Evolutionary conservation across 2,113 vertebrate genomes (phyloP).

Genomic region (Alexandromys fortis): DNA sequence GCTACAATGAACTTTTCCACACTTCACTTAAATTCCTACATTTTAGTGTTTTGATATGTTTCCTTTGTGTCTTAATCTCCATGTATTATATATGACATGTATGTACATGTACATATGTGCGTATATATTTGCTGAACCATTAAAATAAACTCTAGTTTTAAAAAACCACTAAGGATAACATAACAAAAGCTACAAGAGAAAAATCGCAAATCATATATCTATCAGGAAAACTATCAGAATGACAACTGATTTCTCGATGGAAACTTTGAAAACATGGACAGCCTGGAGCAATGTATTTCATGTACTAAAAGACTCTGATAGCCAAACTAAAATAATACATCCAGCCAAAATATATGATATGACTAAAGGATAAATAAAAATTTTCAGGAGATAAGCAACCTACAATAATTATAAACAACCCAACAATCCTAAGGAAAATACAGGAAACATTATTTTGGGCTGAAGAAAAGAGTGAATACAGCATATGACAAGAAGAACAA

Average conservation of each 20-base stretch:
- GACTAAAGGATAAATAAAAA: background rate
- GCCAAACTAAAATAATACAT: background rate
- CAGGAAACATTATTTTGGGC: background rate
- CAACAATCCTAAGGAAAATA: background rate
- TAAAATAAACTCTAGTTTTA: background rate
- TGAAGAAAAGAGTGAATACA: background rate
- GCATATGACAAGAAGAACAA: background rate
- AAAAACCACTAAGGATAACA: background rate
- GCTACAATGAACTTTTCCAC: background rate
- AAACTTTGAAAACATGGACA: background rate
- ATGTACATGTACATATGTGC: background rate
- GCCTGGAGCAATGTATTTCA: background rate
- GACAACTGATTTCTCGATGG: background rate
- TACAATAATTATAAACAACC: background rate
- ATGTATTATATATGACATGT: background rate
- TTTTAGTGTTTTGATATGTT: background rate
- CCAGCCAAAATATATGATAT: background rate
- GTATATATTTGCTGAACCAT: background rate
- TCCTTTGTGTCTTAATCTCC: background rate
- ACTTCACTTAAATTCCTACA: background rate
- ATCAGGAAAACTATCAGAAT: background rate
- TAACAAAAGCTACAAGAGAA: background rate
- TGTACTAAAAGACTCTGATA: background rate
- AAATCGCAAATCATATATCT: background rate
- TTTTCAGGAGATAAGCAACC: background rate